Evolutionary conservation across 2,888 invertebrate genomes (phyloP), one percentile per base, ranked within the genome.

Genomic region (Hyposoter didymator): DNA sequence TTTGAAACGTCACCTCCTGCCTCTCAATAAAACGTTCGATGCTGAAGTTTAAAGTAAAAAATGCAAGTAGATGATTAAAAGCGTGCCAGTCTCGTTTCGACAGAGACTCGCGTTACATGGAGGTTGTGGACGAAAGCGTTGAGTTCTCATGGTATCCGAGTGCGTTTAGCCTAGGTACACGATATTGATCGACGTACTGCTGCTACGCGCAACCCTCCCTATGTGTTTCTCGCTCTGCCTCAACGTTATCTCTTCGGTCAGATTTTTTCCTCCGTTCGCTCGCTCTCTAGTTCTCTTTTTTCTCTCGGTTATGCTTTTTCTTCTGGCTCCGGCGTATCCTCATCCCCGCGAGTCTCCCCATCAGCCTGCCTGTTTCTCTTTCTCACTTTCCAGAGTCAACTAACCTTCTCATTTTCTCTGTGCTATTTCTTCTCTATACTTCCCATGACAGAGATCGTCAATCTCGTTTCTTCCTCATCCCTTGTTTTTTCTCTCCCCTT

Each of bases 121-220:
- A 43, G 73, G 55, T 82, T 70, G 78, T 47, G 80, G 64, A 75
- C 82, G 47, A 52, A 47, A 64, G 80, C 74, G 78, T 81, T 72
- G 82, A 82, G 80, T 78, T 73, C 80, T 73, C 83, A 87, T 88
- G 87, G 87, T 89, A 90, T 91, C 88, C 90, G 89, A 90, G 91
- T 90, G 90, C 90, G 92, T 91, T 92, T 91, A 91, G 90, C 89
- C 85, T 82, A 82, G 85, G 85, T 82, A 82, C 85, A 89, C 89
- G 91, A 92, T 92, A 92, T 92, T 92, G 92, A 92, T 92, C 92
- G 92, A 92, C 90, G 90, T 89, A 88, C 87, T 64, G 78, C 78
- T 52, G 66, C 81, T 82, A 80, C 82, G 82, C 84, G 84, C 85
- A 76, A 70, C 81, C 78, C 72, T 64, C 70, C 70, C 83, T 59